Conservation (phyloP, 1,140 invertebrate species). For the Drosophila melanogaster region Release_6_plus_ISO1_MT NT_037436.4:8003501-8004000, state of each 20-base stretch:
- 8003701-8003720: no score
- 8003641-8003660: constrained; percentile 23
- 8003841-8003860: constrained; percentile 78
- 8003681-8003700: constrained; percentile 49
- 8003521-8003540: constrained; percentile 35
- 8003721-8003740: constrained; percentile 71
- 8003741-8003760: constrained; percentile 20
- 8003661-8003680: constrained; percentile 66
- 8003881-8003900: constrained; percentile 25
- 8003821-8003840: constrained; percentile 77
- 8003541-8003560: constrained; percentile 57
- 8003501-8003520: constrained; percentile 22
- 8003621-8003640: constrained; percentile 68
- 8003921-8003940: constrained; percentile 56
- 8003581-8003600: constrained; percentile 26
- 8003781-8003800: constrained; percentile 71
- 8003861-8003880: constrained; percentile 30
- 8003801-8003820: constrained; percentile 71
- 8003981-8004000: constrained; percentile 7
- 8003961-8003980: constrained; percentile 38
- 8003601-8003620: constrained; percentile 26
- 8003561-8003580: constrained; percentile 16
- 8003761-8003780: constrained; percentile 10
- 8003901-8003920: constrained; percentile 33
- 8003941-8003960: constrained; percentile 65